Evolutionary conservation across 2,113 vertebrate genomes (phyloP).

Genomic region (Cyphomyrus plagiostoma): DNA sequence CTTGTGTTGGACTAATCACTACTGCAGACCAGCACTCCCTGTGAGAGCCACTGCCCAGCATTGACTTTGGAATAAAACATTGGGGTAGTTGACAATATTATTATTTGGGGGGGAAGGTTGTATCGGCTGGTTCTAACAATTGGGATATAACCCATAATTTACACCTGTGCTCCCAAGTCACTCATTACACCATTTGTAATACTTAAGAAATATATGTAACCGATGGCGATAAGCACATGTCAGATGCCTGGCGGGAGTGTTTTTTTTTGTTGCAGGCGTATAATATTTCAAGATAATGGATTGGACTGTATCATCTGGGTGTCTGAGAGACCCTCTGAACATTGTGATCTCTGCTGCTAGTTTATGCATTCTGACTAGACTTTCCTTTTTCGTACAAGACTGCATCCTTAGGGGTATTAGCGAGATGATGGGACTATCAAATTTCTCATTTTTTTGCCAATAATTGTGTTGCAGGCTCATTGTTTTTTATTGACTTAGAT

Average conservation of each 20-base stretch:
- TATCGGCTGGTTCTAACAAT: background rate
- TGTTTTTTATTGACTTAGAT: background rate
- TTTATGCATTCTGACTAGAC: background rate
- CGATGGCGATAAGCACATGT: background rate
- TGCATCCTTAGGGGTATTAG: background rate
- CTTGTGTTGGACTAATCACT: background rate
- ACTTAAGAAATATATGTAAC: background rate
- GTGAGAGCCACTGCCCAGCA: background rate
- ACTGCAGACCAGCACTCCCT: background rate
- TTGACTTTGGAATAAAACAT: background rate
- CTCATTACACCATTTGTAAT: background rate
- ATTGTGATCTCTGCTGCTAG: background rate
- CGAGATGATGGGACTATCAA: background rate
- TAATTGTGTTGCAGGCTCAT: background rate
- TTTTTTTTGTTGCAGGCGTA: background rate
- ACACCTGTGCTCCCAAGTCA: background rate
- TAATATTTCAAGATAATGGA: background rate
- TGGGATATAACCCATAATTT: background rate
- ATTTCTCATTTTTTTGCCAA: background rate
- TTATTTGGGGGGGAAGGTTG: background rate
- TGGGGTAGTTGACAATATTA: background rate
- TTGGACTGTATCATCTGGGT: background rate
- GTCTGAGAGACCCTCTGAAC: background rate
- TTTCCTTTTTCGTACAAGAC: background rate
- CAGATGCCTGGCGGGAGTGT: background rate